Evolutionary conservation across 2,113 vertebrate genomes (phyloP).

Genomic region (Sceloporus tristichus): DNA sequence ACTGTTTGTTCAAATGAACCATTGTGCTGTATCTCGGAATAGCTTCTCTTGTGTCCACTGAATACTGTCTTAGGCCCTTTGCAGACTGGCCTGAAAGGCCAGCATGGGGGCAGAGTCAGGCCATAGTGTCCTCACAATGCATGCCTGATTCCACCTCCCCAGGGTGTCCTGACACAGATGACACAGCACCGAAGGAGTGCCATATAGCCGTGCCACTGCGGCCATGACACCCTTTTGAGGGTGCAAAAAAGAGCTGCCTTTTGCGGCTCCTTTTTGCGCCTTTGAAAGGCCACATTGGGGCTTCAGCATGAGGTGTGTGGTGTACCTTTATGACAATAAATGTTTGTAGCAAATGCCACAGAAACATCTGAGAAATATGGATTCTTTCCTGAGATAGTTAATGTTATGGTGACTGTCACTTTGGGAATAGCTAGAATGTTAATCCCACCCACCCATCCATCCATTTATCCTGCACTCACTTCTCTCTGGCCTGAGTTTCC

Average conservation of each 20-base stretch:
- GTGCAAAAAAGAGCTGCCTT: too few relatives aligned
- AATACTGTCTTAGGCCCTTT: background rate
- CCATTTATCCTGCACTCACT: background rate
- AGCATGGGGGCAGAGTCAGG: too few relatives aligned
- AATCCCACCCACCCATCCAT: background rate
- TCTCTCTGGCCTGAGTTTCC: background rate
- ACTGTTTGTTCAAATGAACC: background rate
- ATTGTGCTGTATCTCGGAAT: background rate
- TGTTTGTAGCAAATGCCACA: slow-evolving; percentile 16
- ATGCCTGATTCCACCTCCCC: too few relatives aligned
- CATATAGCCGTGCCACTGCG: too few relatives aligned
- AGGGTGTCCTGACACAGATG: too few relatives aligned
- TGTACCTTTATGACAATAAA: background rate
- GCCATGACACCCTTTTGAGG: too few relatives aligned
- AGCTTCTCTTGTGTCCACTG: background rate
- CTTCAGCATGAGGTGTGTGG: too few relatives aligned
- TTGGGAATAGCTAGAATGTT: slow-evolving; percentile 26
- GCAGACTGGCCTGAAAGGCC: too few relatives aligned
- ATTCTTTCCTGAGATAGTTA: background rate
- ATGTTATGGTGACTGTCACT: slow-evolving; percentile 15
- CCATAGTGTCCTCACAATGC: too few relatives aligned
- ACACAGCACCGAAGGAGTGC: too few relatives aligned
- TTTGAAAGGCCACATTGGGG: too few relatives aligned
- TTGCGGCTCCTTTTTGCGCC: too few relatives aligned
- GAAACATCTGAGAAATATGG: background rate